A percentile compares a stretch with the other conserved stretches of the same genome.
phyloP scores from a whole-genome alignment of 2,797 vertebrate genomes.

The Phataginus tricuspis region DNA sequence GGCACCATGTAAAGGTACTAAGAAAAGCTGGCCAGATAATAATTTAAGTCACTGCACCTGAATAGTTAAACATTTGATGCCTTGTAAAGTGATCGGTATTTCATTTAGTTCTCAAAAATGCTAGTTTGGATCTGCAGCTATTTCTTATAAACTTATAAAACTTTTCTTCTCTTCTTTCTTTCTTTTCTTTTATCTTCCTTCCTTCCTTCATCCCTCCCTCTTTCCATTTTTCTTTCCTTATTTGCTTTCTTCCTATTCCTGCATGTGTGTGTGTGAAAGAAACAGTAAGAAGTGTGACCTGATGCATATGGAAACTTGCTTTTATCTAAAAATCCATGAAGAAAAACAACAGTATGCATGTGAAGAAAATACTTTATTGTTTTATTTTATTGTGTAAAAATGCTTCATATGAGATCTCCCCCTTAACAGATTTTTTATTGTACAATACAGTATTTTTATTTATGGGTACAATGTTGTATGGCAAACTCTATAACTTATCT shows the following conservation, averaged over 20 bases:
- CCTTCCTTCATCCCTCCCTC: neutral
- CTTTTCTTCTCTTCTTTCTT: neutral
- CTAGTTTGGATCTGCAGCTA: neutral
- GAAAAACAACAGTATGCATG: neutral
- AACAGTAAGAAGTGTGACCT: neutral
- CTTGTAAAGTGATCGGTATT: neutral
- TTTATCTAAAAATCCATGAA: neutral
- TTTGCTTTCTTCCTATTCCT: neutral
- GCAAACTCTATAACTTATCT: neutral
- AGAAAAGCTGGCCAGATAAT: constrained; percentile 52
- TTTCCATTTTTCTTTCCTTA: neutral
- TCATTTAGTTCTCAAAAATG: neutral
- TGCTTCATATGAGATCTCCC: neutral
- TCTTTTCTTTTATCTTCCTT: neutral
- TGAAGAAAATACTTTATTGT: neutral
- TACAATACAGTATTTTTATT: neutral
- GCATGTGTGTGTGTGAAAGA: neutral
- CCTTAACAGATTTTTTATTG: neutral
- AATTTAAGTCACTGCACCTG: constrained; percentile 42
- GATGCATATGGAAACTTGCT: neutral
- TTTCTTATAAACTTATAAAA: neutral
- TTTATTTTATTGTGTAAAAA: neutral
- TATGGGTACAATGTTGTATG: neutral
- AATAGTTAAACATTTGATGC: neutral
- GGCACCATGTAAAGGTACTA: neutral